Base-by-base conservation (phyloP, 2,888 invertebrate genomes). In the Leptodirus hochenwartii region DNA sequence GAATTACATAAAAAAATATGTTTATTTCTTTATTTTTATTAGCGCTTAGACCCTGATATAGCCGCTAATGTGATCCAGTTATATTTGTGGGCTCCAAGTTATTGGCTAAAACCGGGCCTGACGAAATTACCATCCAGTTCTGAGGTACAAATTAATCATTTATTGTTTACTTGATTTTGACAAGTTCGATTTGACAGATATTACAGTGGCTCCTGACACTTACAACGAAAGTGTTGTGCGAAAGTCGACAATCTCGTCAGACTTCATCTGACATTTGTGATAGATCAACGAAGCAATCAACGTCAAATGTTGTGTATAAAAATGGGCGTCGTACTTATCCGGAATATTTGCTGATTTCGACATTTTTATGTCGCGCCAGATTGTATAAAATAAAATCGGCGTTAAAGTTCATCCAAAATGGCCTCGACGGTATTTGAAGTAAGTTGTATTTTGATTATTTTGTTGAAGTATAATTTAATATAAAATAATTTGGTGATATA, bases 41-140 rank as follows among this genome's bases (percentile, higher is more conserved):
- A 56, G 52, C 50, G 58, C 34, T 55, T 73, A 15, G 64, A 63
- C 49, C 62, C 70, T 2, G 73, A 73, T 44, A 58, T 72, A 35
- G 79, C 79, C n/a, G 76, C 78, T 1, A 78, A 76, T 41, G 61
- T 80, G 27, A 66, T 75, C 46, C 77, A 80, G 45, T 48, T 81
- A 36, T 67, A 68, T 43, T 55, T 80, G 17, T 80, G 79, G 79
- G 77, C 74, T 4, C 79, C 79, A 1, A 71, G 66, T 30, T 49
- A 59, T 8, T 79, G 79, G 79, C 46, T 76, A 1, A 61, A 59
- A 37, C 44, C 47, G 10, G 51, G 47, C 8, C 38, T 44, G 2
- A 49, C 50, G 5, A 61, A 64, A 42, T 47, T 64, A 40, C 73
- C 75, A 17, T 61, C 64, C 9, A 70, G 66, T 43, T 61, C 65